Base-by-base conservation (phyloP, 2,888 invertebrate genomes). In the Ethmia dodecea region DNA sequence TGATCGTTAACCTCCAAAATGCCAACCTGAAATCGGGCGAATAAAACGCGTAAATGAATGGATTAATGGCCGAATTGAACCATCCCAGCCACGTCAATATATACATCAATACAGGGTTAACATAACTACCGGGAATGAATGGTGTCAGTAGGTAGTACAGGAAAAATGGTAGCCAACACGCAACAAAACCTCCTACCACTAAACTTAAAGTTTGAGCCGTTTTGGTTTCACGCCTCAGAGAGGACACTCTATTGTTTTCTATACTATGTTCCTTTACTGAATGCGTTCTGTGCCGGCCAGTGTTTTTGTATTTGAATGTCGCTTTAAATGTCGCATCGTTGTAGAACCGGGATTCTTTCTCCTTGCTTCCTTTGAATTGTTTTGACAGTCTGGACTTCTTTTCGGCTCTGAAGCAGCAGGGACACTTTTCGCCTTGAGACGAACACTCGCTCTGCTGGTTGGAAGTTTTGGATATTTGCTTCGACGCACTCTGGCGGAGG, bases 81-180 rank as follows among this genome's bases (percentile, higher is more conserved):
- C 95, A 96, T 0, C 95, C 96, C 25, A 96, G 79, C 95, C 95
- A 96, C 1, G 94, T 95, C 33, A 95, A 76, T 34, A 92, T 90
- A 29, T 91, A 91, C 89, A 93, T 92, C 33, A 94, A 68, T 3
- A 90, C 86, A 0, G 87, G 84, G 40, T 88, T 88, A 2, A 91
- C 89, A 49, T 90, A 89, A 33, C 84, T 78, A 35, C 76, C 80
- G 0, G 90, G 89, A 34, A 94, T 88, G 57, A 95, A 95, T 3
- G 95, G 95, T 2, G 92, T 93, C 1, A 94, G 81, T 8, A 96
- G 75, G 59, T 96, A 96, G 46, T 93, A 91, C 3, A 94, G 81
- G 71, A 95, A 96, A 72, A 96, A 96, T 0, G 95, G 95, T 15
- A 95, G 70, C 96, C 96, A 96, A 55, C 95, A 96, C 4, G 93